phyloP scores from a whole-genome alignment of 2,113 vertebrate species.

The Verasper variegatus region DNA sequence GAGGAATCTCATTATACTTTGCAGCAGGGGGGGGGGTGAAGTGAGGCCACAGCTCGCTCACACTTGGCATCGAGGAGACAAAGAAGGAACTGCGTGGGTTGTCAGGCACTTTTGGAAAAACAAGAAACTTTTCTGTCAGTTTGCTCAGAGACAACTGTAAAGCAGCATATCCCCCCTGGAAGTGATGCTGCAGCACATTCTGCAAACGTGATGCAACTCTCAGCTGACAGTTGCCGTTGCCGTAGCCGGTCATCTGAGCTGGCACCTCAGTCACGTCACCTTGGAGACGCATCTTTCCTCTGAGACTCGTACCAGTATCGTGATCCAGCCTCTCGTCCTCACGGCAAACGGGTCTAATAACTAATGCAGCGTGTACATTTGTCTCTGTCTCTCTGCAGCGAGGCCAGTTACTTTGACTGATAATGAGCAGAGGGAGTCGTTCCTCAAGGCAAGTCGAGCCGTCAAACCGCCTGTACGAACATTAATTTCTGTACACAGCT shows the following conservation, averaged over 20 bases:
- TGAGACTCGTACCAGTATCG: neutral
- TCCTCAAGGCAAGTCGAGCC: slow-evolving; percentile 31
- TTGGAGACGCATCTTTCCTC: neutral
- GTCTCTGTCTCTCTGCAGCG: slow-evolving; percentile 14
- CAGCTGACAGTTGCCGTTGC: slow-evolving; percentile 40
- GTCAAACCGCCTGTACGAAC: slow-evolving; percentile 13
- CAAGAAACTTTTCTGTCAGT: neutral
- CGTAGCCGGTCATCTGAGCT: slow-evolving; percentile 18
- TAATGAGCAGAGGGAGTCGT: slow-evolving; percentile 26
- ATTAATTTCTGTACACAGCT: slow-evolving; percentile 19
- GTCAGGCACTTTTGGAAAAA: slow-evolving; percentile 22
- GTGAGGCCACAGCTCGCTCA: neutral
- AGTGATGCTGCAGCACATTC: neutral
- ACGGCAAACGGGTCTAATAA: slow-evolving; percentile 1
- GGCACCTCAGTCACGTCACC: slow-evolving; percentile 14
- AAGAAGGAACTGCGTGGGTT: slow-evolving; percentile 23
- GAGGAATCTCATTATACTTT: neutral
- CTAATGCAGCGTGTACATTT: neutral
- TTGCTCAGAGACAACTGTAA: slow-evolving; percentile 2
- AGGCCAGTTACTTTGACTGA: slow-evolving; percentile 40
- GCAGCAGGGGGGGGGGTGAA: neutral
- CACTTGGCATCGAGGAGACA: slow-evolving; percentile 4
- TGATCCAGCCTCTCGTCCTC: slow-evolving; percentile 28
- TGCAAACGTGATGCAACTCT: neutral
- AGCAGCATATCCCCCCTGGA: slow-evolving; percentile 21